Evolutionary conservation across 2,888 invertebrate species (phyloP).

Genomic region (Elegia similella): DNA sequence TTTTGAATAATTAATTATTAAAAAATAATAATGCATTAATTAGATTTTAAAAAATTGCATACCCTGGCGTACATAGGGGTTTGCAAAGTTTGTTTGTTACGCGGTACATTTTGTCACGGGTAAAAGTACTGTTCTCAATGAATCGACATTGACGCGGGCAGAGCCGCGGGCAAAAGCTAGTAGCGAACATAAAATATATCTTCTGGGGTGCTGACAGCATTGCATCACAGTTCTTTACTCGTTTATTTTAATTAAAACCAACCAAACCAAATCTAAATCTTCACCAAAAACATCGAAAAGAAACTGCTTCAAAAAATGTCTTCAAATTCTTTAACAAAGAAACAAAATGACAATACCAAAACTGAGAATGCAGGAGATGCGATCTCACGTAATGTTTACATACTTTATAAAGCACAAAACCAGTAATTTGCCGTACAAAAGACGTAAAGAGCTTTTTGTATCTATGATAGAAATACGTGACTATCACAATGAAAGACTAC

Average conservation of each 20-base stretch:
- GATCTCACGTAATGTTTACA: constrained; percentile 52
- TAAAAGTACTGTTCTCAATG: too few relatives aligned
- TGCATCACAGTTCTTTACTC: neutral
- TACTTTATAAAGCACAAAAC: constrained; percentile 43
- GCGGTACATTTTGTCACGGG: too few relatives aligned
- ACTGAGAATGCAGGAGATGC: constrained; percentile 41
- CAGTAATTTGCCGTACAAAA: constrained; percentile 35
- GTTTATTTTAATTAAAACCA: constrained; percentile 39
- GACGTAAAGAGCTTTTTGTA: constrained; percentile 25
- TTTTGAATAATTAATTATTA: too few relatives aligned
- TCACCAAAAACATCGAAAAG: constrained; percentile 37
- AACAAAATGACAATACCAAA: constrained; percentile 38
- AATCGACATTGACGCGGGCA: too few relatives aligned
- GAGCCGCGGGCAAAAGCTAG: too few relatives aligned
- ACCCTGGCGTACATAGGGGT: too few relatives aligned
- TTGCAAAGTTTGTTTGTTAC: too few relatives aligned
- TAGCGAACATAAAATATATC: too few relatives aligned
- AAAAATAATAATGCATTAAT: too few relatives aligned
- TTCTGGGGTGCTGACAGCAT: too few relatives aligned
- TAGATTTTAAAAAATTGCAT: too few relatives aligned
- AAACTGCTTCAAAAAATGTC: constrained; percentile 35
- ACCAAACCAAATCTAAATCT: constrained; percentile 41
- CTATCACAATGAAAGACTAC: constrained; percentile 30
- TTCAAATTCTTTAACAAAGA: constrained; percentile 45
- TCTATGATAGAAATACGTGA: constrained; percentile 30